A percentile compares a stretch with the other conserved stretches of the same genome.
phyloP scores from a whole-genome alignment of 1,140 invertebrate genomes.

The Lepidurus apus region DNA sequence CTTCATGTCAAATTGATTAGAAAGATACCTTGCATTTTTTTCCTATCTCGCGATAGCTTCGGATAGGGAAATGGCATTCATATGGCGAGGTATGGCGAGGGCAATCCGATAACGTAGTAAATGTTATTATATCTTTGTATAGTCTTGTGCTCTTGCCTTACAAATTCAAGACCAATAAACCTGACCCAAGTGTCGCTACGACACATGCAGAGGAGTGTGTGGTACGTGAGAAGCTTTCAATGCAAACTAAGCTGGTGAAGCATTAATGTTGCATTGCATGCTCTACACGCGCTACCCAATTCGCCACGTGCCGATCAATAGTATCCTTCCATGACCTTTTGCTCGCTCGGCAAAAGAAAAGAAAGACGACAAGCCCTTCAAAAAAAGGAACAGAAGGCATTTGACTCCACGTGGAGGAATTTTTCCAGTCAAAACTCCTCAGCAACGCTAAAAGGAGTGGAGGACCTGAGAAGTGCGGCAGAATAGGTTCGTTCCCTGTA shows the following conservation, averaged over 20 bases:
- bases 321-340: slow-evolving; percentile 15
- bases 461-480: background rate
- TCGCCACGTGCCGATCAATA: slow-evolving; percentile 20
- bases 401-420: background rate
- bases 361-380: background rate
- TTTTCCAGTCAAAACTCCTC: background rate
- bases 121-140: background rate
- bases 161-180: background rate
- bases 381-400: background rate
- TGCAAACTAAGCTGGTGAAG: slow-evolving; percentile 16
- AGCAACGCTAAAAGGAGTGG: background rate
- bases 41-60: background rate
- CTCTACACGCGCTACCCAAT: slow-evolving; percentile 17
- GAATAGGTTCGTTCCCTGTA: background rate
- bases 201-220: background rate
- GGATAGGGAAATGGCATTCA: background rate
- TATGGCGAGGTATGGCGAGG: background rate
- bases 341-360: background rate
- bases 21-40: background rate
- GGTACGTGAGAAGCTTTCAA: slow-evolving; percentile 6
- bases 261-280: slow-evolving; percentile 16
- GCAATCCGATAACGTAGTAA: no score
- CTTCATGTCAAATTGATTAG: background rate
- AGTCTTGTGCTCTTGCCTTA: background rate
- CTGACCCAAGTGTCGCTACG: slow-evolving; percentile 1